Evolutionary conservation across 2,797 vertebrate species (phyloP).

Genomic region (Hapalemur alaotrensis): DNA sequence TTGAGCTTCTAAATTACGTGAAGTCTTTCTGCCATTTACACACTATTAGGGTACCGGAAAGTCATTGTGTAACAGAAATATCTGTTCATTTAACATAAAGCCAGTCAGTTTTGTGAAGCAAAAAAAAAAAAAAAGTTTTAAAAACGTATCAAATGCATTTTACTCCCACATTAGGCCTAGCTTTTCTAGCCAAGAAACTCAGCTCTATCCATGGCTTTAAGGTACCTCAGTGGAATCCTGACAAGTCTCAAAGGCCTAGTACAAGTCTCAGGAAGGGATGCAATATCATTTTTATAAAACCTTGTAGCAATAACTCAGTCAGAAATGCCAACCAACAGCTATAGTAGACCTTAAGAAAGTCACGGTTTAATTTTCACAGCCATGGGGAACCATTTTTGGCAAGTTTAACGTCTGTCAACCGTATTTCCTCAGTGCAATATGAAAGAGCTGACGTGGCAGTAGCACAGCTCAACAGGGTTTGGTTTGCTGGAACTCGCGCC

Average conservation of each 20-base stretch:
- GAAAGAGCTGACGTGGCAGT: background rate
- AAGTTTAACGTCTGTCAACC: background rate
- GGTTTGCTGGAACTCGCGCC: background rate
- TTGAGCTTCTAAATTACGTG: background rate
- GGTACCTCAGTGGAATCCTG: background rate
- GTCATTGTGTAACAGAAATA: background rate
- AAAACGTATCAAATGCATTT: background rate
- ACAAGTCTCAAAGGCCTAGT: background rate
- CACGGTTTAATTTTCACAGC: background rate
- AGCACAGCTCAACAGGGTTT: background rate
- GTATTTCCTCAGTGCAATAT: background rate
- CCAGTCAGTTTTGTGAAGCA: background rate
- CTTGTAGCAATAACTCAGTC: background rate
- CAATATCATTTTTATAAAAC: constrained; percentile 22
- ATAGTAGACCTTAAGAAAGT: background rate
- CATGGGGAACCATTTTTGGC: background rate
- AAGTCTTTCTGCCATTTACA: background rate
- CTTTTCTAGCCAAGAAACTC: background rate
- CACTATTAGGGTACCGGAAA: background rate
- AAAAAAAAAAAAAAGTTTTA: background rate
- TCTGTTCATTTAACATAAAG: background rate
- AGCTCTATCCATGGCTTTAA: background rate
- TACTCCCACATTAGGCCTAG: background rate
- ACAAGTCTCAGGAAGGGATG: background rate
- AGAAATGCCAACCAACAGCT: background rate